A percentile compares a stretch with the other conserved stretches of the same genome.
These are phyloP conservation scores for Rhabdophis nuchalis DNA, from an alignment of 2,797 vertebrate genomes.

Conservation along the genomic window DNA sequence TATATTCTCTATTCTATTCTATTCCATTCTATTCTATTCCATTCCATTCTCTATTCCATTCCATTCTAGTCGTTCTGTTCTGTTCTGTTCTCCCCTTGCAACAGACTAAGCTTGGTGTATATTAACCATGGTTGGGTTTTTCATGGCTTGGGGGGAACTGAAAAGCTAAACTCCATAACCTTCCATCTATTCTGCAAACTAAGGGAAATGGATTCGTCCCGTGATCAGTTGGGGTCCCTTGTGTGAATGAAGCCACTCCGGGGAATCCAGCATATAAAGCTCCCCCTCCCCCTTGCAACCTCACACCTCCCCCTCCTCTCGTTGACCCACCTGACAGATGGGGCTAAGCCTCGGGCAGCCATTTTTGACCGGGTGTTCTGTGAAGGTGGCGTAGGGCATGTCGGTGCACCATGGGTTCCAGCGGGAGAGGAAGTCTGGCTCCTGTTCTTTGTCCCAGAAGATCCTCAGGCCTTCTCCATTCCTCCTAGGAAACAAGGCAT, in stretches of 20 bases:
- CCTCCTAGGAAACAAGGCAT: conserved; percentile 63
- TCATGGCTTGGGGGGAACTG: background rate
- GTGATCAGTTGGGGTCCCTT: background rate
- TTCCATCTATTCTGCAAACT: background rate
- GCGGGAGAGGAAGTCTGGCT: conserved; percentile 72
- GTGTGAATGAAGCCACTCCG: background rate
- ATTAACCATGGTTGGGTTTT: background rate
- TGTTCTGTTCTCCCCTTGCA: background rate
- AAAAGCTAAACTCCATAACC: background rate
- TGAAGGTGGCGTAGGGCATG: conserved; percentile 76
- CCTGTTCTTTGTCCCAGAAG: conserved; percentile 73
- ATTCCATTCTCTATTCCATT: no score
- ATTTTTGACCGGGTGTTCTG: conserved; percentile 71
- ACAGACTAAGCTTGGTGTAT: background rate
- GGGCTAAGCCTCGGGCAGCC: conserved; percentile 58
- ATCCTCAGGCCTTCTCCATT: conserved; percentile 77
- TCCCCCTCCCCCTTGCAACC: background rate
- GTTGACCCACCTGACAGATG: conserved; percentile 72
- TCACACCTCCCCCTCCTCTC: background rate
- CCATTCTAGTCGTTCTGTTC: no score
- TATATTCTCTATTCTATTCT: no score
- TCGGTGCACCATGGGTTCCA: conserved; percentile 80
- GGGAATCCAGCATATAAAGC: background rate
- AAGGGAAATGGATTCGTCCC: background rate
- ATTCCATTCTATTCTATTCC: no score